Evolutionary conservation across 53 echinoderm and acorn worm species (phyloP).

Genomic region (Actinopyga echinites): DNA sequence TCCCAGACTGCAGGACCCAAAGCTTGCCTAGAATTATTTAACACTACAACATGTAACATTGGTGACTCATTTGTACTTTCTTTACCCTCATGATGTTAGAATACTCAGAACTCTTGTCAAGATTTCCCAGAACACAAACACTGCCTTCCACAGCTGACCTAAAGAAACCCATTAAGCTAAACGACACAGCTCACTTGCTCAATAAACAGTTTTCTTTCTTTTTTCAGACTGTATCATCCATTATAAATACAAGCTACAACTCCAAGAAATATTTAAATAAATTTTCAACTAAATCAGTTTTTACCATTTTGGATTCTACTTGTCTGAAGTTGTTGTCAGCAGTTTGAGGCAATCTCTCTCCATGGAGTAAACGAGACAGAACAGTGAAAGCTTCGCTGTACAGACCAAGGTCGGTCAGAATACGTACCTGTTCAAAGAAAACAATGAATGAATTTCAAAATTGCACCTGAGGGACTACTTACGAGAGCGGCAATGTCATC

Average conservation of each 20-base stretch:
- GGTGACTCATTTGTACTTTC: too few relatives aligned
- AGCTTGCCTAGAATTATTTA: too few relatives aligned
- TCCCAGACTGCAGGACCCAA: too few relatives aligned
- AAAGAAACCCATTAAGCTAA: neutral
- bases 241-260: too few relatives aligned
- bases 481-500: too few relatives aligned
- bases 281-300: neutral
- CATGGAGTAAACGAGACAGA: slow-evolving; percentile 74
- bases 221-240: too few relatives aligned
- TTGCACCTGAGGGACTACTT: too few relatives aligned
- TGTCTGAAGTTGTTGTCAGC: slow-evolving; percentile 98
- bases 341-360: slow-evolving; percentile 93
- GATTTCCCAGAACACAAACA: too few relatives aligned
- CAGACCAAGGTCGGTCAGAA: slow-evolving; percentile 87
- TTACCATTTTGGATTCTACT: slow-evolving; percentile 89
- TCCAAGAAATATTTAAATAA: neutral
- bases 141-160: neutral
- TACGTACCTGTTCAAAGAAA: slow-evolving; percentile 62
- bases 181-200: neutral
- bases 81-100: too few relatives aligned
- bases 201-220: neutral
- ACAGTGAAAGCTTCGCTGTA: slow-evolving; percentile 89
- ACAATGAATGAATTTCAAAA: neutral
- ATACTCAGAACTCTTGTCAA: too few relatives aligned
- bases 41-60: too few relatives aligned